Base-by-base conservation (phyloP, 92 coral and sea anemone species). In the Heteractis magnifica region DNA sequence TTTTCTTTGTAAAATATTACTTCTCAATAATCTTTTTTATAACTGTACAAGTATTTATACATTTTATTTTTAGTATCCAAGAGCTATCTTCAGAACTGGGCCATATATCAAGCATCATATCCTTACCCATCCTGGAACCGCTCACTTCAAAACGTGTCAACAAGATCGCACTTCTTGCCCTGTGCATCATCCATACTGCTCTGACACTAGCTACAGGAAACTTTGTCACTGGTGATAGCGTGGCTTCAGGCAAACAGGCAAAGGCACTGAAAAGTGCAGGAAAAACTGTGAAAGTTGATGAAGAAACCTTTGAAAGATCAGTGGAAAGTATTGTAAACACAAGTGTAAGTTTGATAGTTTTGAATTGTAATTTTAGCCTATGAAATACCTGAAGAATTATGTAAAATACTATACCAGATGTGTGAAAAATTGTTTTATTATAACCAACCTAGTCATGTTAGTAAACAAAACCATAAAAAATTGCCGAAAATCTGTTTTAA, bases 101-200 rank as follows among this genome's bases (percentile, higher is more conserved):
- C 50, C 77, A 94, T 41, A 79, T 94, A 71, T 89, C 94, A 62
- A 90, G 95, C 72, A 88, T 97, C 51, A 86, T 89, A 48, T 94
- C 98, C 70, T 87, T 97, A 80, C 99, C 99, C 5, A 90, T 97
- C 18, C 90, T 97, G 62, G 99, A 97, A 78, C 99, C 99, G 0
- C 83, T 97, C 49, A 83, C 94, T 13, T 86, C 88, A 77, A 86
- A 79, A 60, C 95, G 99, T 49, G 79, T 97, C 56, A 88, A 97
- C 85, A 90, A 97, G 79, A 87, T 97, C 72, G 86, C 92, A 74
- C 78, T 94, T 70, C 80, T 97, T 87, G 98, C 97, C 49, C 83
- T 97, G 81, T 85, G 90, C 48, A 92, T 97, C 56, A 83, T 97
- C 56, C 92, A 97, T 65, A 87, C 95, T 16, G 99, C 97, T 14